Base-by-base conservation (phyloP, 2,797 vertebrate genomes). In the Cossypha dichroa region DNA sequence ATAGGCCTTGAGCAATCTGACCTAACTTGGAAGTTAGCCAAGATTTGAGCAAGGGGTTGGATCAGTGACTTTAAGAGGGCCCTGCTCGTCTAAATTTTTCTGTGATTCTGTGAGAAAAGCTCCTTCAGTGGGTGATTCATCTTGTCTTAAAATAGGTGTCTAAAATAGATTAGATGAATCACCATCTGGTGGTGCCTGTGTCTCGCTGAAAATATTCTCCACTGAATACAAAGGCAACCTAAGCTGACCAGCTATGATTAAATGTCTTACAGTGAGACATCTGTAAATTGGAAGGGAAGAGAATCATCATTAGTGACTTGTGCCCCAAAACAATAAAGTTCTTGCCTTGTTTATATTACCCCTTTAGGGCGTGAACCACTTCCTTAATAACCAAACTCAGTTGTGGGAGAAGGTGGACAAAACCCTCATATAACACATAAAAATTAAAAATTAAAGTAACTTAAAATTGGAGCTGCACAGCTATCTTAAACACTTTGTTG, bases 111-210 rank as follows among this genome's bases (percentile, higher is more conserved):
- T 52, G 75, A 93, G 81, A 96, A 94, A 91, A 74, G 75, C 81
- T 91, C 49, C 33, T 96, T 92, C 48, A 60, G 55, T n/a, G 89
- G 26, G 48, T 97, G 96, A 97, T 95, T 97, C 96, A 97, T 96
- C 94, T 93, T 82, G 49, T 92, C 96, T 94, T 96, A 97, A 97
- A 97, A 97, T 95, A 97, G 94, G 95, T 89, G 72, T 94, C 93
- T 91, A 94, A 97, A 96, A 96, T 93, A 96, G 95, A 94, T 94
- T 85, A 94, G 94, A 96, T 96, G 96, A 97, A 94, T 97, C 95
- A 97, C 85, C 78, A 96, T 97, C 91, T 95, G 94, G 89, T 91
- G 38, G 89, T 94, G 89, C 91, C 93, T 95, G 36, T 62, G 70
- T 77, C 91, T 95, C 75, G 63, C 89, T 80, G 81, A 91, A 94